Base-by-base conservation (phyloP, 2,888 invertebrate genomes). In the Schizaphis graminum region DNA sequence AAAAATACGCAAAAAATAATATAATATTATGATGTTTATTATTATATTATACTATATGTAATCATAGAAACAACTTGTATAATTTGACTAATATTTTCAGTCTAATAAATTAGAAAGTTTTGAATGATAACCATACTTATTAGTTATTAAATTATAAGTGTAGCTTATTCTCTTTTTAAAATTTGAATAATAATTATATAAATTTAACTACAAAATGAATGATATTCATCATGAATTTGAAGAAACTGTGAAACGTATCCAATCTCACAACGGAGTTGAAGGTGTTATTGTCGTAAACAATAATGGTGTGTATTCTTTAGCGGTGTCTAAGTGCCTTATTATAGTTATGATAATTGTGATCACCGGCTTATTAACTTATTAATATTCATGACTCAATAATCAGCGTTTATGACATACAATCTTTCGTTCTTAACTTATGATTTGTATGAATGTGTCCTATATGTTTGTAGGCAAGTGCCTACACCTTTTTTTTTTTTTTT, bases 241-340 rank as follows among this genome's bases (percentile, higher is more conserved):
- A 96, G 99, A 99, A 96, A 99, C 98, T 0, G 97, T 99, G 95
- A 99, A 99, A 96, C 97, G 99, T 95, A 98, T 99, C 95, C 98
- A 99, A 95, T 96, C 97, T 57, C 99, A 99, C 95, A 99, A 98
- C 96, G 99, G 99, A 87, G 99, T 99, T 53, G 97, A 98, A 93
- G 99, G 99, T 53, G 98, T 99, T 1, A 98, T 99, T 95, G 98
- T 99, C 41, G 98, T 99, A 47, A 99, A 99, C 96, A 97, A 98
- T 53, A 99, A 99, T 97, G 99, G 99, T 99, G 96, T 96, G 96
- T 95, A 57, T 67, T 67, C 3, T 53, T 53, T 11, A 88, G 16
- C 8, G 13, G 13, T 47, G 5, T 85, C 24, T 44, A 44, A 44
- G 26, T 47, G 5, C 44, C 49, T 41, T 41, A 24, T 41, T 41